These are phyloP conservation scores for Alligator mississippiensis DNA, from an alignment of 2,113 vertebrate genomes.

Conservation along the genomic window DNA sequence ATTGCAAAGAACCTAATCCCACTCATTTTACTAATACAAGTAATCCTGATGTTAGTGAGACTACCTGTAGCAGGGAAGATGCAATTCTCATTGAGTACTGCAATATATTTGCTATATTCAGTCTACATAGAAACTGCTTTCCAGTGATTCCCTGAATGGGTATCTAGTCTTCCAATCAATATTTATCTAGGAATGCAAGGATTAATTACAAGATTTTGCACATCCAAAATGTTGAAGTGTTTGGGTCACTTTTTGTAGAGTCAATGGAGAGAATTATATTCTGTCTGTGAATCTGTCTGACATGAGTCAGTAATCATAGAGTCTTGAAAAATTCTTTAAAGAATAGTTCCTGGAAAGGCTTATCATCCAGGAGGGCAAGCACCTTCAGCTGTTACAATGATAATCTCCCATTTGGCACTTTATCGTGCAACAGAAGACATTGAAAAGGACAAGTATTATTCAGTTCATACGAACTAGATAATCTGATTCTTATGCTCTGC, in stretches of 20 bases:
- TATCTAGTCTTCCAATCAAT: not conserved
- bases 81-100: not conserved
- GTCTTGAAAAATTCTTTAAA: not conserved
- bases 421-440: not conserved
- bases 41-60: not conserved
- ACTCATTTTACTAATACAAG: not conserved
- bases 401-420: not conserved
- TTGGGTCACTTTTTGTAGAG: not conserved
- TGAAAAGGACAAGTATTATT: not conserved
- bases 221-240: not conserved
- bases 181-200: not conserved
- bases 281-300: not conserved
- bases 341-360: not conserved
- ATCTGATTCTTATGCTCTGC: not conserved
- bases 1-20: slow-evolving; percentile 6
- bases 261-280: not conserved
- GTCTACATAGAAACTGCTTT: not conserved
- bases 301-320: not conserved
- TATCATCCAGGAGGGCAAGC: not conserved
- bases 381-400: accelerated
- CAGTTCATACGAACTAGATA: accelerated
- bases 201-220: accelerated
- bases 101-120: slow-evolving; percentile 1
- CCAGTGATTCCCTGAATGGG: not conserved
- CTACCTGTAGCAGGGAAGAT: not conserved